A percentile compares a stretch with the other conserved stretches of the same genome.
Conservation (phyloP, 1,140 invertebrate species). For the Sitodiplosis mosellana region DNA sequence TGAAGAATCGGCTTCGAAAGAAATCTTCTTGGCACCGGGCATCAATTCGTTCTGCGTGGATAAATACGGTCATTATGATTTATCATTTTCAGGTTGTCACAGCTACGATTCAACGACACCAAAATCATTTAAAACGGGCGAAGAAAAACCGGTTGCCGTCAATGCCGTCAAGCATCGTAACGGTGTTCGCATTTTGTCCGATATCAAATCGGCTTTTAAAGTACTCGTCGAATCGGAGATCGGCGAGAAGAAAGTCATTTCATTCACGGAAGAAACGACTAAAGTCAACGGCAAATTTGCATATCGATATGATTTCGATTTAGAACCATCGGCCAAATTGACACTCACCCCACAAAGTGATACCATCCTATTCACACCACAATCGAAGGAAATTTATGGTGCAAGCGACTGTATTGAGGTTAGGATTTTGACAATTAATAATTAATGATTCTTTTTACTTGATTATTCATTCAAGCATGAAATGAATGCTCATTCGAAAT, state of each 20-base stretch:
- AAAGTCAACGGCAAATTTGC: slow-evolving; percentile 22
- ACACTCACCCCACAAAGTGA: slow-evolving; percentile 40
- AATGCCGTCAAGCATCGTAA: slow-evolving; percentile 28
- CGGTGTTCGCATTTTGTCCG: slow-evolving; percentile 23
- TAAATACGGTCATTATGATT: slow-evolving; percentile 46
- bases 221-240: slow-evolving; percentile 21
- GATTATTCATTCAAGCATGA: too few relatives aligned
- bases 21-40: slow-evolving; percentile 22
- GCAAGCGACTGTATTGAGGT: slow-evolving; percentile 49
- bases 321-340: slow-evolving; percentile 35
- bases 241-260: slow-evolving; percentile 17
- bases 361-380: slow-evolving; percentile 53
- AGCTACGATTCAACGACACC: slow-evolving; percentile 36
- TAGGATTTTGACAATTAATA: not conserved
- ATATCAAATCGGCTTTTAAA: slow-evolving; percentile 20
- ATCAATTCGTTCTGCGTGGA: slow-evolving; percentile 47
- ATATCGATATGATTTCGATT: slow-evolving; percentile 33
- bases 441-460: too few relatives aligned
- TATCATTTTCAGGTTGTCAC: slow-evolving; percentile 68
- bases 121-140: slow-evolving; percentile 16
- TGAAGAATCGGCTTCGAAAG: slow-evolving; percentile 14
- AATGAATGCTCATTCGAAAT: too few relatives aligned
- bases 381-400: slow-evolving; percentile 37
- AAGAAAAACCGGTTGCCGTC: slow-evolving; percentile 17
- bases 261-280: slow-evolving; percentile 18